Evolutionary conservation across 2,797 vertebrate species (phyloP).

Genomic region (Enteromius trimaculatus): DNA sequence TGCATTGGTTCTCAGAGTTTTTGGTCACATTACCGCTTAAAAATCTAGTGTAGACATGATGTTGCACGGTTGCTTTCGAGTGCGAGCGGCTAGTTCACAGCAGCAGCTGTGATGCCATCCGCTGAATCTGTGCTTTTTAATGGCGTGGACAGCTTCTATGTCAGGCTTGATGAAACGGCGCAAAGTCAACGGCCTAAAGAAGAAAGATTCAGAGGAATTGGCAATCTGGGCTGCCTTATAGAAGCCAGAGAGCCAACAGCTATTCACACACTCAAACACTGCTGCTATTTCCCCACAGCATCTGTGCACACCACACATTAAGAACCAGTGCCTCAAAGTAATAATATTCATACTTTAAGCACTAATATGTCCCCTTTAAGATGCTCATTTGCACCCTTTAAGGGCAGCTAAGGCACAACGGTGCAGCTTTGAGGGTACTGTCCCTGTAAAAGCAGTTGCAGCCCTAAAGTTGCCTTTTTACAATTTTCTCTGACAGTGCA

Average conservation of each 20-base stretch:
- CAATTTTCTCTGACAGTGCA: constrained; percentile 35
- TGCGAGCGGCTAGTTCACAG: background rate
- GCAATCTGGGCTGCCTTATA: background rate
- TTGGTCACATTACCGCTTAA: background rate
- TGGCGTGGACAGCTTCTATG: background rate
- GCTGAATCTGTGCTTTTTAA: background rate
- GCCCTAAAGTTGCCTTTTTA: constrained; percentile 1
- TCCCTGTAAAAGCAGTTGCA: constrained; percentile 3
- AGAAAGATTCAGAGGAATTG: background rate
- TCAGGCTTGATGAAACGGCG: background rate
- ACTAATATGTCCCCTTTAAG: constrained; percentile 6
- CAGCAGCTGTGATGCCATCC: background rate
- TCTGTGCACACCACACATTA: background rate
- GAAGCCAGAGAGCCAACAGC: background rate
- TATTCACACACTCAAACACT: background rate
- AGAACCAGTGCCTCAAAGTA: background rate
- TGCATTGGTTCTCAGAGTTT: background rate
- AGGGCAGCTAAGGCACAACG: background rate
- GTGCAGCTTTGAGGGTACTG: constrained; percentile 1
- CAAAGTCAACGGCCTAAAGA: background rate
- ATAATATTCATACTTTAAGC: constrained; percentile 9
- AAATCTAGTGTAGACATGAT: background rate
- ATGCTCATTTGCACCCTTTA: background rate
- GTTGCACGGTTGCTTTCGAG: background rate
- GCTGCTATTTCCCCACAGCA: background rate